A percentile compares a stretch with the other conserved stretches of the same genome.
Evolutionary conservation across 1,140 invertebrate species (phyloP).

Genomic region (Drosophila gunungcola): DNA sequence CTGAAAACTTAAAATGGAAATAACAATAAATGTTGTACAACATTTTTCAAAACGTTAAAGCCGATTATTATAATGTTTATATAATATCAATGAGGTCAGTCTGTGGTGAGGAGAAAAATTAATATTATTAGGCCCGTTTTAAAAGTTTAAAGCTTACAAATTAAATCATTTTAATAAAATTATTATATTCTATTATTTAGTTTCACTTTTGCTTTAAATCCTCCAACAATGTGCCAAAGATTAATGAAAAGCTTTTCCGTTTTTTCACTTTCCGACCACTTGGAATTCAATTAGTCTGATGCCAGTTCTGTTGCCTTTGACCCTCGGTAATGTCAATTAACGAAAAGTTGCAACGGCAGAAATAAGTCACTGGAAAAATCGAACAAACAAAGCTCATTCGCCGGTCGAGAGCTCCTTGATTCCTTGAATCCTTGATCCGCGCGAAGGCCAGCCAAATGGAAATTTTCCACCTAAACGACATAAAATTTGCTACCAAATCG

Average conservation of each 20-base stretch:
- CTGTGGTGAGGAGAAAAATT: no score
- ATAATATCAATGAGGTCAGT: no score
- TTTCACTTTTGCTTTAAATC: neutral
- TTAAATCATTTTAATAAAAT: no score
- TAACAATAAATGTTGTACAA: no score
- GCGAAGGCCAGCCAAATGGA: constrained; percentile 28
- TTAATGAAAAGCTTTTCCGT: constrained; percentile 27
- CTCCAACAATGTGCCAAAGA: neutral
- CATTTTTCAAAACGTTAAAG: no score
- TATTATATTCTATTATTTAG: neutral
- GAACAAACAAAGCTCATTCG: constrained; percentile 3
- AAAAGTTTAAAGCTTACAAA: no score
- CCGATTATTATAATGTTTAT: no score
- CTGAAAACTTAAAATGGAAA: no score
- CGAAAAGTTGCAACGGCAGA: constrained; percentile 26
- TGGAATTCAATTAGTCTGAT: constrained; percentile 58
- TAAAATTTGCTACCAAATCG: constrained; percentile 58
- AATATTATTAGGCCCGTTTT: no score
- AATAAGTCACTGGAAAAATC: constrained; percentile 4
- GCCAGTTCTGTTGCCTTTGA: constrained; percentile 14
- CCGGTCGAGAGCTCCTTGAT: constrained; percentile 4
- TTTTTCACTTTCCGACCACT: constrained; percentile 3
- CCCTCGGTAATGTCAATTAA: constrained; percentile 40
- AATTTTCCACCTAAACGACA: constrained; percentile 48
- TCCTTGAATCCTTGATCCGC: constrained; percentile 23